Evolutionary conservation across 2,888 invertebrate species (phyloP).

Genomic region (Tipula confusa): DNA sequence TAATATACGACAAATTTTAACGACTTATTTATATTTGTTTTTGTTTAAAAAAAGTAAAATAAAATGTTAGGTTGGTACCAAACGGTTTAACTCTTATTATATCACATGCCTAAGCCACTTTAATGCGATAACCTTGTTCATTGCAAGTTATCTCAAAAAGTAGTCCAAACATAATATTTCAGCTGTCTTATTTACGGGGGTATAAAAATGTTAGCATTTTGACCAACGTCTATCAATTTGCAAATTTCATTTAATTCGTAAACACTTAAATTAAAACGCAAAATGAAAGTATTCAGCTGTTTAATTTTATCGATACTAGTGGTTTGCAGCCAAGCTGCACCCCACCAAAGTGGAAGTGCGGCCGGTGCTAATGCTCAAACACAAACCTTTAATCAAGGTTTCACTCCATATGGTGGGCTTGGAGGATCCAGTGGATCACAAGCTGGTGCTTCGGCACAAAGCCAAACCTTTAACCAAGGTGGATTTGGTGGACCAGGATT

Average conservation of each 20-base stretch:
- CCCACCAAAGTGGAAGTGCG: not conserved
- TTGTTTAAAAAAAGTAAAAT: too few species aligned
- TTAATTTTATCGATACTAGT: too few species aligned
- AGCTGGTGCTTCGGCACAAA: not conserved
- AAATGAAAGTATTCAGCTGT: too few species aligned
- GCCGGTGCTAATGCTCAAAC: not conserved
- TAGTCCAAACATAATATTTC: not conserved
- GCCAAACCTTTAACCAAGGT: too few species aligned
- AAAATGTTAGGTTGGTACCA: too few species aligned
- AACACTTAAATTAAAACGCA: not conserved
- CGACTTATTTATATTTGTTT: too few species aligned
- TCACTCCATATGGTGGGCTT: not conserved
- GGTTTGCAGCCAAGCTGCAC: too few species aligned
- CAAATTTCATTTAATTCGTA: not conserved
- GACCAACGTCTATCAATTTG: not conserved
- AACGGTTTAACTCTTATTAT: not conserved
- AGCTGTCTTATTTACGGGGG: not conserved
- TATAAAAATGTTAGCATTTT: not conserved
- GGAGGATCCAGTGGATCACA: not conserved
- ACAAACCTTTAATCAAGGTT: not conserved
- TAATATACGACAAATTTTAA: too few species aligned
- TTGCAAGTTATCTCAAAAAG: not conserved
- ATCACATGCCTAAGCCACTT: not conserved
- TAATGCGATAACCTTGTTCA: not conserved
- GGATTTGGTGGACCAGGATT: too few species aligned